Percentiles rank a stretch among this genome's conserved stretches.
Evolutionary conservation across 2,113 vertebrate genomes (phyloP).

Genomic region (Caloenas nicobarica): DNA sequence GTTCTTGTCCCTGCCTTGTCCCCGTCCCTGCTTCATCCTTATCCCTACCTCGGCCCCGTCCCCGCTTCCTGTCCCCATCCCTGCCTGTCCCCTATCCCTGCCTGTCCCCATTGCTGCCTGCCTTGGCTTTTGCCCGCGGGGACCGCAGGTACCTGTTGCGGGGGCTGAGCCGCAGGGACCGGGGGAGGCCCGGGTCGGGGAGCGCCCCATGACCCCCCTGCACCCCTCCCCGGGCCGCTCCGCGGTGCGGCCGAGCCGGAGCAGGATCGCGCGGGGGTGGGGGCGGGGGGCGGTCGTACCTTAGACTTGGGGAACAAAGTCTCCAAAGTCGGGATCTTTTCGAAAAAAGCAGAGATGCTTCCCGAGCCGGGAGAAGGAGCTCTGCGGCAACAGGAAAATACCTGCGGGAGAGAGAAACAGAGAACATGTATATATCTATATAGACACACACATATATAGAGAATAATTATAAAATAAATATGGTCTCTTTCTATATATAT

Average conservation of each 20-base stretch:
- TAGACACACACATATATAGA: background rate
- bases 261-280: background rate
- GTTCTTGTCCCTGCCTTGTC: too few relatives aligned
- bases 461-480: background rate
- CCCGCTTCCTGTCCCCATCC: background rate
- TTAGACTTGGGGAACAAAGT: background rate
- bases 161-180: background rate
- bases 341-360: background rate
- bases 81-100: background rate
- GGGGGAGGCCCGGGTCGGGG: background rate
- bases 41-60: background rate
- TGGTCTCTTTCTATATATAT: fast-evolving
- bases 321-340: background rate
- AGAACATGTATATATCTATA: background rate
- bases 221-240: background rate
- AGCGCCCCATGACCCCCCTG: too few relatives aligned
- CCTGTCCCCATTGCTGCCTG: background rate
- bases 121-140: background rate
- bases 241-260: background rate
- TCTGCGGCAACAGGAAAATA: background rate
- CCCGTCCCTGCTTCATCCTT: background rate
- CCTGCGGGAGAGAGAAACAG: background rate
- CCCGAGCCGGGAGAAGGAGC: background rate
- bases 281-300: background rate
- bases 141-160: background rate